A percentile compares a stretch with the other conserved stretches of the same genome.
Conservation (phyloP, 2,888 invertebrate genomes). For the Cryptus armator region DNA sequence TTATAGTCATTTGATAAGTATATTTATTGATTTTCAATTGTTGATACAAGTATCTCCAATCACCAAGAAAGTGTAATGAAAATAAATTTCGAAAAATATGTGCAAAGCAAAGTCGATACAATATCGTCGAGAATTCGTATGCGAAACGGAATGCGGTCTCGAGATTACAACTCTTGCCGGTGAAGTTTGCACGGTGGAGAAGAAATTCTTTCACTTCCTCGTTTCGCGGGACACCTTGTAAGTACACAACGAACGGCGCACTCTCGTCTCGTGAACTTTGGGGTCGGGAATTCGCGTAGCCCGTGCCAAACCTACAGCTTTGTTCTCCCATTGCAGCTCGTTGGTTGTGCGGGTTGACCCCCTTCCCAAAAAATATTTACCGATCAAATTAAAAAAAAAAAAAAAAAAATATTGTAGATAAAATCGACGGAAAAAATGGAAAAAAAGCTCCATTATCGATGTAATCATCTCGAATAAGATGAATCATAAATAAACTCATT, state of each 20-base stretch:
- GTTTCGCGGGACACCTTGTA: conserved; percentile 16
- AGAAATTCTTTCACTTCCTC: conserved; percentile 38
- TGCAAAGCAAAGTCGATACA: conserved; percentile 35
- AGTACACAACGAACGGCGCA: conserved; percentile 24
- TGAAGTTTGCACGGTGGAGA: conserved; percentile 34
- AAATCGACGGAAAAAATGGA: too few relatives aligned
- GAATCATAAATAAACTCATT: conserved; percentile 3
- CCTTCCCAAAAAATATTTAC: background rate
- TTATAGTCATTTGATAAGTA: background rate
- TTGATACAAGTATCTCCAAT: background rate
- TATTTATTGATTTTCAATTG: background rate
- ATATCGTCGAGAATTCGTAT: conserved; percentile 48
- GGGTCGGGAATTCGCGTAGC: conserved; percentile 61
- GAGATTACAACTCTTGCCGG: conserved; percentile 38
- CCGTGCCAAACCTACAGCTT: conserved; percentile 19
- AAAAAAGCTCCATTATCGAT: background rate
- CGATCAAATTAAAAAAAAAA: background rate
- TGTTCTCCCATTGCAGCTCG: conserved; percentile 28
- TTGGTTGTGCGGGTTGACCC: conserved; percentile 34
- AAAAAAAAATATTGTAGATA: background rate
- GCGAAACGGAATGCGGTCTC: conserved; percentile 53
- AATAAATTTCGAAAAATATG: conserved; percentile 5
- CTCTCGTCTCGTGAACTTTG: conserved; percentile 45
- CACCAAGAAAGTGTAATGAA: background rate
- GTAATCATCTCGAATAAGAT: conserved; percentile 6